A percentile compares a stretch with the other conserved stretches of the same genome.
Conservation (phyloP, 2,113 vertebrate genomes). For the Cercocebus atys region DNA sequence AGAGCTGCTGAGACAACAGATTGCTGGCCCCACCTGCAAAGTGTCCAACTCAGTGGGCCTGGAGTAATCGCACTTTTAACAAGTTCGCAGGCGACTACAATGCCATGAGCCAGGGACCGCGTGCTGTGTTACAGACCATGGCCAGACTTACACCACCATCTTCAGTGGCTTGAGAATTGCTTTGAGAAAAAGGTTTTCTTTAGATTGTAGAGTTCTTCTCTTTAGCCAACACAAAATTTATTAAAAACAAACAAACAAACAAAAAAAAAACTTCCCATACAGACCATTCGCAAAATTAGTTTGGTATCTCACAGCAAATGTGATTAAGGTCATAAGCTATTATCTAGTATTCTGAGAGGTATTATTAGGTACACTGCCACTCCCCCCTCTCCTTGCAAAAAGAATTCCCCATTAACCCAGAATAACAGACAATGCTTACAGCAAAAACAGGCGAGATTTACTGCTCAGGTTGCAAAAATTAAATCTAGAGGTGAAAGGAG, state of each 20-base stretch:
- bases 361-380: not conserved
- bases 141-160: too few species aligned
- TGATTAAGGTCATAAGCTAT: not conserved
- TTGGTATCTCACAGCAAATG: not conserved
- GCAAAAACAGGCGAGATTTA: not conserved
- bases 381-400: not conserved
- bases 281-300: not conserved
- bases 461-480: not conserved
- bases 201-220: not conserved
- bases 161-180: not conserved
- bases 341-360: too few species aligned
- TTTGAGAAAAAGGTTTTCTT: not conserved
- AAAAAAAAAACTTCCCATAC: not conserved
- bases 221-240: not conserved
- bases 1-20: not conserved
- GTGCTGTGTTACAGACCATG: not conserved
- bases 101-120: too few species aligned
- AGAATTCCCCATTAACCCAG: not conserved
- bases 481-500: not conserved
- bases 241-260: too few species aligned
- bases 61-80: not conserved
- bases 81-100: not conserved
- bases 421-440: not conserved
- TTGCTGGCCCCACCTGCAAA: too few species aligned
- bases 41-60: not conserved